Evolutionary conservation across 1,140 invertebrate genomes (phyloP).

Genomic region (Macrosteles quadrilineatus): DNA sequence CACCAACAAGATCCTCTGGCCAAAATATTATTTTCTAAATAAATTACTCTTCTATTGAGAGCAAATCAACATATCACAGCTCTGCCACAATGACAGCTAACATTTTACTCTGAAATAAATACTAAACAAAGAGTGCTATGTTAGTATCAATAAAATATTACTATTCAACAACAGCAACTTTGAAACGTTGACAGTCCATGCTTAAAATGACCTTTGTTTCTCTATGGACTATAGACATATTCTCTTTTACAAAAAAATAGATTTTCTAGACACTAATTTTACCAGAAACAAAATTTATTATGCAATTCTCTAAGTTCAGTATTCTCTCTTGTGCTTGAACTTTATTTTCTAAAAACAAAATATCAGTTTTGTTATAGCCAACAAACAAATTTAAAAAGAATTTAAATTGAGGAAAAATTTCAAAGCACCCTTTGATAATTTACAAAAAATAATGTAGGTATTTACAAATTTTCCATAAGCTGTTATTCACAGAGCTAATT

Average conservation of each 20-base stretch:
- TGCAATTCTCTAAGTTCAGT: too few species aligned
- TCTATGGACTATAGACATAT: too few species aligned
- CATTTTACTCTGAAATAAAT: neutral
- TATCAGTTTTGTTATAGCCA: too few species aligned
- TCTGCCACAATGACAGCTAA: neutral
- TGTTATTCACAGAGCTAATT: neutral
- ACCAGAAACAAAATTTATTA: too few species aligned
- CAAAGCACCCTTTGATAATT: slow-evolving; percentile 18
- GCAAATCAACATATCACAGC: slow-evolving; percentile 21
- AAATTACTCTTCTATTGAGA: neutral
- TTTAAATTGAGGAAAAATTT: neutral
- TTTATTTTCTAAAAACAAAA: too few species aligned
- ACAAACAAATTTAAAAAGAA: too few species aligned
- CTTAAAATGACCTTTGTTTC: too few species aligned
- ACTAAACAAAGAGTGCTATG: slow-evolving; percentile 17
- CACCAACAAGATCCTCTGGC: neutral
- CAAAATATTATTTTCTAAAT: slow-evolving; percentile 3
- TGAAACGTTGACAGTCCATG: too few species aligned
- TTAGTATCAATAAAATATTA: too few species aligned
- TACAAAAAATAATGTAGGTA: neutral
- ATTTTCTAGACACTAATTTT: too few species aligned
- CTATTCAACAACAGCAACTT: neutral
- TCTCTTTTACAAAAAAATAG: too few species aligned
- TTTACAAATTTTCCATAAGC: slow-evolving; percentile 7
- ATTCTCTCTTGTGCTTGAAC: too few species aligned